Conservation (phyloP, 1,140 invertebrate species). For the Leguminivora glycinivorella region DNA sequence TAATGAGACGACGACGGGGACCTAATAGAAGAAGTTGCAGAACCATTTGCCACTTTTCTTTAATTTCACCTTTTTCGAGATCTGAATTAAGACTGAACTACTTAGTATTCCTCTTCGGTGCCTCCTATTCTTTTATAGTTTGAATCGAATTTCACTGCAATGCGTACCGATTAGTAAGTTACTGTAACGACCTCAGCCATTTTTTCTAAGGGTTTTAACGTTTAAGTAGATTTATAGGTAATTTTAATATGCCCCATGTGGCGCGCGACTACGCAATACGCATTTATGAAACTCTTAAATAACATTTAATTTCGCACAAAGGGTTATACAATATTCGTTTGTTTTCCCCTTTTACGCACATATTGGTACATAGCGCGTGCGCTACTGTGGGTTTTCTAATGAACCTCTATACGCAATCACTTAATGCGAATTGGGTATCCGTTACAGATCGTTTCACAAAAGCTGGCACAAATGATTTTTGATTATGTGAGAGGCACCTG, state of each 20-base stretch:
- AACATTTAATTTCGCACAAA: background rate
- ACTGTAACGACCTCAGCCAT: background rate
- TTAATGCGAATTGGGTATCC: too few relatives aligned
- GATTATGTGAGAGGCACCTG: too few relatives aligned
- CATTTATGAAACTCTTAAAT: background rate
- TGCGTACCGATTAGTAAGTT: conserved; percentile 15
- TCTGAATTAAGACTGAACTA: conserved; percentile 1
- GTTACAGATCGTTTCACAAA: too few relatives aligned
- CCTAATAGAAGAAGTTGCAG: background rate
- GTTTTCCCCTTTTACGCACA: background rate
- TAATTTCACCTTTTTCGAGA: conserved; percentile 10
- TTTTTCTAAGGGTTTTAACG: background rate
- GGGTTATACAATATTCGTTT: background rate
- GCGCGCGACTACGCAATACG: background rate
- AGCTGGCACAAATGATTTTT: too few relatives aligned
- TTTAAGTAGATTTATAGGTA: background rate
- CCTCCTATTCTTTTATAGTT: conserved; percentile 20
- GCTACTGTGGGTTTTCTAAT: conserved; percentile 26
- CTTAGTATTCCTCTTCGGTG: conserved; percentile 11
- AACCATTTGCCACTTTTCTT: background rate
- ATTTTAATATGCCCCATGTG: background rate
- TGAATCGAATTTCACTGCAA: conserved; percentile 8
- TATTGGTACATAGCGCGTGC: background rate
- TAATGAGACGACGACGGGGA: background rate
- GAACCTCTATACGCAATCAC: too few relatives aligned